Percentiles rank a stretch among this genome's conserved stretches.
phyloP scores from a whole-genome alignment of 2,113 vertebrate species.

The Columbina picui region DNA sequence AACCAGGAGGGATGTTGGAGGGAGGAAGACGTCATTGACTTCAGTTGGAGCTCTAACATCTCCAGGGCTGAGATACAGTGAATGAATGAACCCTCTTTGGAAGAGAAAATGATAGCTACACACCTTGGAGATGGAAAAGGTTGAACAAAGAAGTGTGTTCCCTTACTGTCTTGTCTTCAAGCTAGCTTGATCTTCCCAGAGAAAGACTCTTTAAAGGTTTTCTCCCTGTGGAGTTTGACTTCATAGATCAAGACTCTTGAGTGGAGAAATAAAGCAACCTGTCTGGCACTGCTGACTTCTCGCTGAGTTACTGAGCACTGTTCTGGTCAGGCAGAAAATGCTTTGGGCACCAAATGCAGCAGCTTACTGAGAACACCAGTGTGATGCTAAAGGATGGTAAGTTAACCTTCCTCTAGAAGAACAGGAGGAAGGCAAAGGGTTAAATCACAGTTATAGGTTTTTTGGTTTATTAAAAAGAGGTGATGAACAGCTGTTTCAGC shows the following conservation, averaged over 20 bases:
- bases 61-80: neutral
- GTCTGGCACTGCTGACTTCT: neutral
- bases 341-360: neutral
- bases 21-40: neutral
- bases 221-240: neutral
- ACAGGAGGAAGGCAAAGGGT: neutral
- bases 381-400: neutral
- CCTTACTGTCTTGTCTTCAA: neutral
- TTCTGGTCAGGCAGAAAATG: neutral
- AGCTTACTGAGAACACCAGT: neutral
- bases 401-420: neutral
- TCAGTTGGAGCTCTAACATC: neutral
- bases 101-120: neutral
- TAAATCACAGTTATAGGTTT: neutral
- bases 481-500: neutral
- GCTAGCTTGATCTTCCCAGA: neutral
- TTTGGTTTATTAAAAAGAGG: neutral
- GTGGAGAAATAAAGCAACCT: neutral
- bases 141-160: neutral
- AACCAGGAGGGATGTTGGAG: neutral
- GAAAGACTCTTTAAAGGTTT: neutral
- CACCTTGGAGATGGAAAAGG: neutral
- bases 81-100: neutral
- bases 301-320: neutral
- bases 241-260: neutral